phyloP scores from a whole-genome alignment of 2,888 invertebrate species.

The Philhelius pedissequus region DNA sequence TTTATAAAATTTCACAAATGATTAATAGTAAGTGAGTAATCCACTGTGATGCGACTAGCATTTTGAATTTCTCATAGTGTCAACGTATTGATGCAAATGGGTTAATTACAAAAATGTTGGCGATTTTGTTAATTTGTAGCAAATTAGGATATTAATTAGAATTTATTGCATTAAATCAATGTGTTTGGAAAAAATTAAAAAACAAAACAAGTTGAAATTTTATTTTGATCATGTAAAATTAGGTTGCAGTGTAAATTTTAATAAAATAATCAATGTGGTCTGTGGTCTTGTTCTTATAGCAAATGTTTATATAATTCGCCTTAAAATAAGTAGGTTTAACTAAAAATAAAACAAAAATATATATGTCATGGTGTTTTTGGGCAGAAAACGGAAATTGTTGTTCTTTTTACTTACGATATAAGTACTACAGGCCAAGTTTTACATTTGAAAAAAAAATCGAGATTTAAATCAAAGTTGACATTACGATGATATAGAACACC shows the following conservation, averaged over 20 bases:
- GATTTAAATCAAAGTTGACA: too few species aligned
- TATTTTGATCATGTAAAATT: not conserved
- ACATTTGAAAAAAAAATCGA: too few species aligned
- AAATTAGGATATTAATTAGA: constrained; percentile 42
- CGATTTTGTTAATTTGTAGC: constrained; percentile 1
- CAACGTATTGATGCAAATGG: constrained; percentile 47
- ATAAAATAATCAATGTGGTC: not conserved
- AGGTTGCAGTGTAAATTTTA: not conserved
- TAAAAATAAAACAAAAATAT: too few species aligned
- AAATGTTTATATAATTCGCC: not conserved
- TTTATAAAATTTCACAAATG: constrained; percentile 11
- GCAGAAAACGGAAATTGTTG: too few species aligned
- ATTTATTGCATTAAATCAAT: constrained; percentile 39
- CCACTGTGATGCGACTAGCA: constrained; percentile 23
- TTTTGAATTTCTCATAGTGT: constrained; percentile 37
- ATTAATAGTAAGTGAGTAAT: constrained; percentile 62
- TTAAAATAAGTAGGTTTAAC: too few species aligned
- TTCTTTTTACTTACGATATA: too few species aligned
- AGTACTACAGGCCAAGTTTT: too few species aligned
- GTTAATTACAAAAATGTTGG: constrained; percentile 51
- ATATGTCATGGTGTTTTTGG: too few species aligned
- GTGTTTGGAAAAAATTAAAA: not conserved
- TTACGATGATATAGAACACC: too few species aligned
- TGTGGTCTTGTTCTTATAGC: not conserved
- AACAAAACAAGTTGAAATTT: not conserved